Evolutionary conservation across 2,797 vertebrate species (phyloP), one percentile per base, ranked within the genome.

Genomic region (Xiphophorus birchmanni): DNA sequence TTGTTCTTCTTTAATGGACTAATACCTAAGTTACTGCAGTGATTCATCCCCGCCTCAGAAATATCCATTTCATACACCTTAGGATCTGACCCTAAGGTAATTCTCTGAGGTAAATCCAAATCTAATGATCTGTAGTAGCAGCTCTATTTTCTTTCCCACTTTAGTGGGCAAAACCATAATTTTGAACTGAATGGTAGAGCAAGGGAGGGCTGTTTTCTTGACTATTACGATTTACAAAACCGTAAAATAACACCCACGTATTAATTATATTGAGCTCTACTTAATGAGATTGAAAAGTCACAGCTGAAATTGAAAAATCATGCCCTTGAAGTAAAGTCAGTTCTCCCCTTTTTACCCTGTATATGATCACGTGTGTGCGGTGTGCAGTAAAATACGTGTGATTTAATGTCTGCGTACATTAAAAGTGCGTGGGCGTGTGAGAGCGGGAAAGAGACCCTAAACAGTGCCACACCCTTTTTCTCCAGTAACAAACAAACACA

Each of bases 391-490:
- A 86, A 73, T 52, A 35, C 42, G 75, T 81, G 75, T 91, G 83
- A 88, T 86, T 88, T 89, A 80, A 81, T 76, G 82, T 86, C 56
- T 45, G 82, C 21, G 1, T 86, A 76, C 74, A 76, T 81, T 83
- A 80, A 84, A 80, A 75, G 89, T 76, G 85, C 44, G 58, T 83
- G 80, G 75, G 86, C 60, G 83, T 89, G 75, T 80, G 72, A 87
- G 87, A 91, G 89, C 91, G 88, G 91, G 91, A 94, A 93, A 91
- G 79, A 87, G 84, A 85, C 92, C 88, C 69, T 90, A 86, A 87
- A 90, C 88, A 63, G 82, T 73, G 96, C 96, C 97, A 97, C 97
- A 96, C 97, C 97, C 97, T 90, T 94, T 54, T 95, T 94, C 96
- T 96, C 97, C 96, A 96, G 97, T 97, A 97, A 97, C 69, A 72